These are phyloP conservation scores for Hypanus sabinus DNA, from an alignment of 2,113 vertebrate species.

Conservation along the genomic window DNA sequence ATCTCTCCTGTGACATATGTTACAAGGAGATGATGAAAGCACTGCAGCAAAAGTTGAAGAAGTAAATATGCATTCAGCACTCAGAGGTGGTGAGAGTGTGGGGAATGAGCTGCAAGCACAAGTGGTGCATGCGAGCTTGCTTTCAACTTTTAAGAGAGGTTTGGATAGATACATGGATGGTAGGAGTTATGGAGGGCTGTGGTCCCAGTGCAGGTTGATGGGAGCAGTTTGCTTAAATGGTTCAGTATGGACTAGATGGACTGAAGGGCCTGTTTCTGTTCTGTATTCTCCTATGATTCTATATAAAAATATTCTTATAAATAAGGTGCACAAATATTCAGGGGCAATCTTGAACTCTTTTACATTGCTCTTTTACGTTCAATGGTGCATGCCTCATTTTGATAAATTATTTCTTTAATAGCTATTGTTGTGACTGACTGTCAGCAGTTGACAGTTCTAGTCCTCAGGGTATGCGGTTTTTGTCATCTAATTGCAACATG, in stretches of 20 bases:
- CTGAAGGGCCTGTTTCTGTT: no score
- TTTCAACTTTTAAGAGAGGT: no score
- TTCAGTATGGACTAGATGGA: no score
- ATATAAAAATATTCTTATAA: background rate
- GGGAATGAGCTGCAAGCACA: no score
- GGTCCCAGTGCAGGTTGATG: no score
- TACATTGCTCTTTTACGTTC: background rate
- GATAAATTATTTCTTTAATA: slow-evolving; percentile 1
- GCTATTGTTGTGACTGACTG: background rate
- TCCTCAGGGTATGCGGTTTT: background rate
- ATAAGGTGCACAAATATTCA: background rate
- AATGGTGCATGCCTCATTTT: background rate
- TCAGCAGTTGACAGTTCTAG: background rate
- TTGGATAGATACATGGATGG: no score
- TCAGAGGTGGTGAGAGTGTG: no score
- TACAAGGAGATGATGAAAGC: background rate
- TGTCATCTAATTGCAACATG: background rate
- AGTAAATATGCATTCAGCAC: background rate
- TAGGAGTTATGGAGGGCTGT: no score
- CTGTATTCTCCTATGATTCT: no score
- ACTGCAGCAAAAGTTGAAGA: background rate
- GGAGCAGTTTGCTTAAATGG: no score
- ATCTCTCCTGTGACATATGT: background rate
- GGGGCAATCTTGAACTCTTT: background rate
- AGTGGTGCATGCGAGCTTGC: no score